These are phyloP conservation scores for Pseudopodoces humilis DNA, from an alignment of 2,113 vertebrate genomes.

Conservation along the genomic window DNA sequence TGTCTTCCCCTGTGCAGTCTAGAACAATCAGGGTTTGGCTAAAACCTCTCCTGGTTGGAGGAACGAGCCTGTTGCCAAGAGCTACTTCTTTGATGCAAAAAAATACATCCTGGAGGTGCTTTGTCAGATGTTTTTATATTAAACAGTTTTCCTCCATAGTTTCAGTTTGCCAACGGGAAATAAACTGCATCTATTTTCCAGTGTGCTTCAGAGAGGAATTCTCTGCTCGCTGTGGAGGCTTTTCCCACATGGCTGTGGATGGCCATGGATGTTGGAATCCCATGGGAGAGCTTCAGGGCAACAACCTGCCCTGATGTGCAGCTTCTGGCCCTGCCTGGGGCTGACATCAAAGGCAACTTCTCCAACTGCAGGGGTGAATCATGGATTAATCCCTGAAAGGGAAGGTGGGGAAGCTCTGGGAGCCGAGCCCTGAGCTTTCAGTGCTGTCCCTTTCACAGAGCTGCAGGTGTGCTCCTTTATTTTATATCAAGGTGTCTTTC, in stretches of 20 bases:
- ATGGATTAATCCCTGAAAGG: background rate
- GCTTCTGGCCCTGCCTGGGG: constrained; percentile 17
- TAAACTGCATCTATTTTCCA: constrained; percentile 60
- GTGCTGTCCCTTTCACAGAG: background rate
- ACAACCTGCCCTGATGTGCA: background rate
- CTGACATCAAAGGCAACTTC: background rate
- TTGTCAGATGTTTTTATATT: constrained; percentile 76
- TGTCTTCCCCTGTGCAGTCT: background rate
- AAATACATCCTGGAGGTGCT: constrained; percentile 75
- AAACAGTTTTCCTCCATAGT: constrained; percentile 69
- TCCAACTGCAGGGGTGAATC: background rate
- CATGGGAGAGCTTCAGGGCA: background rate
- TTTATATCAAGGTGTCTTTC: background rate
- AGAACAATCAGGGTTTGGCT: constrained; percentile 40
- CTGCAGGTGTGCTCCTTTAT: background rate
- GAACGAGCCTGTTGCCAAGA: constrained; percentile 60
- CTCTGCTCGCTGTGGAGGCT: background rate
- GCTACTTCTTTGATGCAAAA: constrained; percentile 72
- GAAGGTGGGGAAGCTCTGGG: background rate
- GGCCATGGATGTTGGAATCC: background rate
- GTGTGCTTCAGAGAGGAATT: constrained; percentile 49
- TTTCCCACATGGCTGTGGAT: background rate
- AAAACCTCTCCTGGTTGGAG: constrained; percentile 35
- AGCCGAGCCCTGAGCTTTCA: background rate
- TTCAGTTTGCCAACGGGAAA: constrained; percentile 58